Base-by-base conservation (phyloP, 2,113 vertebrate species). In the Salvator merianae region DNA sequence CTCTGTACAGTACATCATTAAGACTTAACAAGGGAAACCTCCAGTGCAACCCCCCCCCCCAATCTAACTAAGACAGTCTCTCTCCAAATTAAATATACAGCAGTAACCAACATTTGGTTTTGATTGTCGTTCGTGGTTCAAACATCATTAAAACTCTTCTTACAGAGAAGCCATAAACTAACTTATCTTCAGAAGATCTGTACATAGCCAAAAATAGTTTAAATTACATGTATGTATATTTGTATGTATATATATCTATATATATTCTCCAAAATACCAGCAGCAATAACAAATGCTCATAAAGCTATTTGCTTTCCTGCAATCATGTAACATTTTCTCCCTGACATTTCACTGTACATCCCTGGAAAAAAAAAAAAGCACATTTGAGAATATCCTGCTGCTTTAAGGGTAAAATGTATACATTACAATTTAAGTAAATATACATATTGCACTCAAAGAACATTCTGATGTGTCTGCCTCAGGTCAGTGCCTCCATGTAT, bases 61-160 rank as follows among this genome's bases (percentile, higher is more conserved):
- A 13, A 4, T 0, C 40, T 36, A 32, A 26, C 8, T 22, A 59
- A 5, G 14, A 78, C 85, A 79, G 40, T 0, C 77, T 0, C 4
- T 63, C 88, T 30, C 77, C 32, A 62, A 86, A 79, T 82, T 84
- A 82, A 84, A 74, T 1, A 5, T 36, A 32, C 81, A 68, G 75
- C 62, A 62, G 22, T 73, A 65, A 84, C 66, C 79, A 50, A 72
- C 34, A 82, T 83, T 86, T 53, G 84, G 63, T 47, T n/a, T 91
- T 93, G 96, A 96, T 96, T 96, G 95, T 95, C 94, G 82, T 87
- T 90, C 92, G 78, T 92, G 89, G 81, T 72, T 73, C 87, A 79
- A 63, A 86, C 85, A 90, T 86, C 86, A 88, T 91, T 91, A 88
- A 87, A 70, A 72, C 91, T 77, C 87, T 85, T 89, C 80, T 84